phyloP scores from a whole-genome alignment of 2,797 vertebrate species.

The Xiphorhynchus erythropygius region DNA sequence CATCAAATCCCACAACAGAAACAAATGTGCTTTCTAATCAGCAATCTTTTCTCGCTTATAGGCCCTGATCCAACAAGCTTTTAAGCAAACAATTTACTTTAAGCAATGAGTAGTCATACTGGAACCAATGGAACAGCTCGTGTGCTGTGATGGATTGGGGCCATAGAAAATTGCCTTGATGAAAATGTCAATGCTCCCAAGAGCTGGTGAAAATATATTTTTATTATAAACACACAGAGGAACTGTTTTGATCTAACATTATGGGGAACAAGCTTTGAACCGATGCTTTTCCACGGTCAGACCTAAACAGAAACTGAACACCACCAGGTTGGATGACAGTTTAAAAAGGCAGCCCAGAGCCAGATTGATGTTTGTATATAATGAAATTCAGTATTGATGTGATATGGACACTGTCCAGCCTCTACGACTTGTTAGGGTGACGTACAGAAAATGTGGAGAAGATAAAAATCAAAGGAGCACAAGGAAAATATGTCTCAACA shows the following conservation, averaged over 20 bases:
- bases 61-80: slow-evolving; percentile 56
- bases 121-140: slow-evolving; percentile 55
- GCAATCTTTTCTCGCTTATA: slow-evolving; percentile 55
- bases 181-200: slow-evolving; percentile 69
- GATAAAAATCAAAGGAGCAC: slow-evolving; percentile 47
- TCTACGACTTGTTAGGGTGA: slow-evolving; percentile 8
- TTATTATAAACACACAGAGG: slow-evolving; percentile 72
- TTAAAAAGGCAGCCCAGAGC: slow-evolving; percentile 68
- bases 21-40: slow-evolving; percentile 59
- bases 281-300: slow-evolving; percentile 66
- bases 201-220: slow-evolving; percentile 72
- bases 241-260: slow-evolving; percentile 74
- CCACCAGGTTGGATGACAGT: slow-evolving; percentile 62
- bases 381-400: slow-evolving; percentile 69
- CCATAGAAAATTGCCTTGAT: slow-evolving; percentile 69
- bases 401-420: slow-evolving; percentile 70
- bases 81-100: slow-evolving; percentile 69
- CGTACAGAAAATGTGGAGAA: slow-evolving; percentile 14
- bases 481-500: neutral
- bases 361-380: slow-evolving; percentile 74
- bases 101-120: slow-evolving; percentile 44
- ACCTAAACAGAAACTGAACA: slow-evolving; percentile 72
- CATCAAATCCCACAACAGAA: slow-evolving; percentile 61
- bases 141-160: slow-evolving; percentile 64
- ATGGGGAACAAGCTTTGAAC: slow-evolving; percentile 72